Base-by-base conservation (phyloP, 2,888 invertebrate species). In the Zootermopsis nevadensis region DNA sequence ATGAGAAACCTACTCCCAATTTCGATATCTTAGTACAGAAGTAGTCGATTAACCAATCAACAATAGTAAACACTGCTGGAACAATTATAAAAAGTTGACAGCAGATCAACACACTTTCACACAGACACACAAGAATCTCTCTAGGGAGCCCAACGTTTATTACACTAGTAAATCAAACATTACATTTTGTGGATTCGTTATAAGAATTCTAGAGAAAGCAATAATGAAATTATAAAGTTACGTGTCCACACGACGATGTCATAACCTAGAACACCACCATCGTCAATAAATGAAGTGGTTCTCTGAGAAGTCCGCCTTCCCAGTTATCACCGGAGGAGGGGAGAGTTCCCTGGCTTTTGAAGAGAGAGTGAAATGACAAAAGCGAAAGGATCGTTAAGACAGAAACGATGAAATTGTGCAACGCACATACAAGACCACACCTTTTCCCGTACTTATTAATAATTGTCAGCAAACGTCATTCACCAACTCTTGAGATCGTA, bases 341-440 rank as follows among this genome's bases (percentile, higher is more conserved):
- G 38, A 10, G 6, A 38, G 38, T 38, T 38, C 38, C 38, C 38
- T 10, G 6, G 10, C 38, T 27, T 60, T 60, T 60, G n/a, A 19
- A 60, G 60, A 60, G 60, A 60, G 60, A 60, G 60, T n/a, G n/a
- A n/a, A 27, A n/a, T 60, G n/a, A 60, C n/a, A 60, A 60, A 53
- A 60, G 60, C 60, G 60, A 60, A 60, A 60, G 60, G 60, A 60
- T 55, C n/a, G 12, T 55, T 55, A 12, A 12, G n/a, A 15, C 42
- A 42, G 42, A 48, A 48, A 19, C 19, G 19, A 4, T 3, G 19
- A 60, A 2, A 60, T 60, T 60, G n/a, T 60, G 60, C n/a, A 60
- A 60, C n/a, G 27, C 60, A 60, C 60, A 60, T 8, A 27, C 27
- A 60, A 27, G 60, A 60, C 60, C 60, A 6, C 60, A 60, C 60